phyloP scores from a whole-genome alignment of 2,888 invertebrate genomes.

The Sabellastarte sp. region DNA sequence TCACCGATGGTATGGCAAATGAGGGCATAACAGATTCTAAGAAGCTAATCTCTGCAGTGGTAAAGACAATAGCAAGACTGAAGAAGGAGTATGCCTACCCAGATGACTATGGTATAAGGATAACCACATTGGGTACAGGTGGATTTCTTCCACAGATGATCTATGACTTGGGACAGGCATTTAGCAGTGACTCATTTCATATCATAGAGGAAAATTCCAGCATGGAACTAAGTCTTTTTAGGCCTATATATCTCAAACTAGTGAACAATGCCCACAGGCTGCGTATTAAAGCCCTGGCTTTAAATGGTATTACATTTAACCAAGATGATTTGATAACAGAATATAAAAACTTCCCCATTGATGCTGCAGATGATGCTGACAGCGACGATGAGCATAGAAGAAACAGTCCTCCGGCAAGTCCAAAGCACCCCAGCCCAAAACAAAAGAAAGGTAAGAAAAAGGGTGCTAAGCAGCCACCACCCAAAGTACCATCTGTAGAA shows the following conservation, averaged over 20 bases:
- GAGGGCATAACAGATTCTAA: constrained; percentile 40
- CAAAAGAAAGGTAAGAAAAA: too few species aligned
- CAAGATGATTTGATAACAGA: constrained; percentile 5
- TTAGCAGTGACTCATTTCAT: constrained; percentile 50
- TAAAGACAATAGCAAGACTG: constrained; percentile 37
- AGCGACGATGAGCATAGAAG: too few species aligned
- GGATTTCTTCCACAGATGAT: constrained; percentile 42
- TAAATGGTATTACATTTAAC: constrained; percentile 24
- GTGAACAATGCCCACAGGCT: constrained; percentile 43
- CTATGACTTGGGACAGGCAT: constrained; percentile 43
- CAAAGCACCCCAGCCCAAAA: too few species aligned
- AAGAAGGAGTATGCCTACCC: constrained; percentile 35
- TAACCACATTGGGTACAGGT: constrained; percentile 45
- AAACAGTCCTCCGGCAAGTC: too few species aligned
- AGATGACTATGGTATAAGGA: constrained; percentile 44
- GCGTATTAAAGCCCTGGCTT: constrained; percentile 27
- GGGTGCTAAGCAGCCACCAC: too few species aligned
- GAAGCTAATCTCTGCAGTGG: constrained; percentile 37
- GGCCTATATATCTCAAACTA: constrained; percentile 43
- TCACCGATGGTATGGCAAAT: constrained; percentile 53
- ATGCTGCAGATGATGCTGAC: too few species aligned
- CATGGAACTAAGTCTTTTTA: constrained; percentile 42
- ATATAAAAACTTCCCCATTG: not conserved
- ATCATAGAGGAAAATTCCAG: constrained; percentile 40
- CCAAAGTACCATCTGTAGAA: not conserved